Base-by-base conservation (phyloP, 2,113 vertebrate species). In the Catagonus wagneri region DNA sequence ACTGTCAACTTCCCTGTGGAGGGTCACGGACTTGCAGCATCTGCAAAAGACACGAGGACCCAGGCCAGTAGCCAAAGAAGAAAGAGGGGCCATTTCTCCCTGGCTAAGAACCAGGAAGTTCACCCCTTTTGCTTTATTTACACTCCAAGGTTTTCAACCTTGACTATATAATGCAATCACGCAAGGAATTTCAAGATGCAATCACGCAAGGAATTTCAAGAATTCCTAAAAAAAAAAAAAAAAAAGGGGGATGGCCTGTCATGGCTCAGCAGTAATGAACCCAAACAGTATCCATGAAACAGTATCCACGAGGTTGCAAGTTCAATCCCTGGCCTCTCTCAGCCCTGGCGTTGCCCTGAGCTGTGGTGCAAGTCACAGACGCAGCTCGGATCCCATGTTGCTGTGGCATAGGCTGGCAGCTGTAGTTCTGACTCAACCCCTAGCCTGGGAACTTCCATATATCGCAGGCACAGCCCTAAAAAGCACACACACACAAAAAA, bases 211-310 rank as follows among this genome's bases (percentile, higher is more conserved):
- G 25, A 71, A 44, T 58, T 93, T 65, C 56, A 20, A 27, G 78
- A 58, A n/a, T 10, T 36, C 44, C 83, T 74, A 23, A 36, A 6
- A 44, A 4, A 44, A 44, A 44, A 44, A 44, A 44, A 4, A 4
- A 44, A 44, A 44, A 44, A 44, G 8, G 8, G 44, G 44, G 44
- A 44, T 44, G 4, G 4, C 44, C 44, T 8, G 8, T 44, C 44
- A 44, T 8, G 44, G 44, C 44, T 44, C 44, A 44, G 44, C 4
- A 8, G 44, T 44, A 44, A 44, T 6, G 44, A 44, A 44, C 44
- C 8, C 44, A 25, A 23, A 44, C 0, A 36, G 36, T 8, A 72
- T 0, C 0, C 19, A 74, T 44, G 69, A 25, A 44, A n/a, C n/a
- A n/a, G n/a, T n/a, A n/a, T n/a, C n/a, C n/a, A n/a, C n/a, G 44